Conservation (phyloP, 2,797 vertebrate genomes). For the Antrozous pallidus region DNA sequence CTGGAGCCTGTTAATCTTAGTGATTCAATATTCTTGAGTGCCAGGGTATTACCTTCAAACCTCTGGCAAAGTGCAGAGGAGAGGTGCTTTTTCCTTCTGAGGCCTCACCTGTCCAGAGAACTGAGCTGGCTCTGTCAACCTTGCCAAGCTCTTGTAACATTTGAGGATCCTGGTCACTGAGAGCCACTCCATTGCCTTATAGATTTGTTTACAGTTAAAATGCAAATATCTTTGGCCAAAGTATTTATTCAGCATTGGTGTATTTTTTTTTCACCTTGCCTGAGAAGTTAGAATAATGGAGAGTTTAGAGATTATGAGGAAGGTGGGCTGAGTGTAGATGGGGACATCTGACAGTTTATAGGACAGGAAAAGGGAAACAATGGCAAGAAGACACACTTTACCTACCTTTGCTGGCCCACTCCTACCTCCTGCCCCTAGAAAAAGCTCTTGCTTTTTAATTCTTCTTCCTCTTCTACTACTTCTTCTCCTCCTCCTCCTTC, state of each 20-base stretch:
- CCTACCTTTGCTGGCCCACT: neutral
- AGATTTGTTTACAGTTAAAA: constrained; percentile 29
- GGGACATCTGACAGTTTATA: neutral
- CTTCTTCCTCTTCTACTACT: neutral
- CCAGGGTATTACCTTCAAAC: neutral
- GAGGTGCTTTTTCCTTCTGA: neutral
- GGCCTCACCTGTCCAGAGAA: neutral
- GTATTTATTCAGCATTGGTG: constrained; percentile 1
- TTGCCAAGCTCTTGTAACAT: neutral
- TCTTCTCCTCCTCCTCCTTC: too few species aligned
- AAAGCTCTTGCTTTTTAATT: neutral
- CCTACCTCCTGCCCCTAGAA: fast-evolving
- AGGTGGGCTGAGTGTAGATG: neutral
- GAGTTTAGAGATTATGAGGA: neutral
- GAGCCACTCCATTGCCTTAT: neutral
- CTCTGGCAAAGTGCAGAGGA: neutral
- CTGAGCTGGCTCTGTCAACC: neutral
- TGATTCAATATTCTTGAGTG: neutral
- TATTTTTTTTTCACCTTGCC: neutral
- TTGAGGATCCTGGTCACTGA: neutral
- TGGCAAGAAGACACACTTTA: neutral
- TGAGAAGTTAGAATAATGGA: neutral
- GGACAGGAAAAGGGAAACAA: neutral
- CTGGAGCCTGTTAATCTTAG: constrained; percentile 16
- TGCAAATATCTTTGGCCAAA: constrained; percentile 1